Base-by-base conservation (phyloP, 2,797 vertebrate species). In the Phalloptychus januarius region DNA sequence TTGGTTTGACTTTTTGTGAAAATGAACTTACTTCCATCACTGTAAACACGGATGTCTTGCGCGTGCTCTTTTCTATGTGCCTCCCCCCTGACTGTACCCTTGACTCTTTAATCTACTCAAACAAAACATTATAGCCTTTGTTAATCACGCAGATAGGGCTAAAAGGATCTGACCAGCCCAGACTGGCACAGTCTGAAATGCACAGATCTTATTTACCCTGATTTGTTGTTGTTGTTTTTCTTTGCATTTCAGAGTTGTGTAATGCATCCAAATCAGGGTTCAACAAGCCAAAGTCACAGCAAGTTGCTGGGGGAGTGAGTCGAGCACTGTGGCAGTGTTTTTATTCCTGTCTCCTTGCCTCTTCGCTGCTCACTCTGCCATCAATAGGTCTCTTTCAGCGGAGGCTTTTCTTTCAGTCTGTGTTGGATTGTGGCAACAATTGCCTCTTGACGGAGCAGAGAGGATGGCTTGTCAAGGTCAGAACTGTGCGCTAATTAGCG, bases 21-120 rank as follows among this genome's bases (percentile, higher is more conserved):
- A 95, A 94, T 94, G 92, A 84, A 95, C 94, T 95, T 94, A 94
- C 88, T 7, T 36, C 36, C 76, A 87, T 87, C 94, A 94, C 93
- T 84, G 77, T 78, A 90, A 90, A 91, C 90, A 92, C 88, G 90
- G 87, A 92, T 83, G 42, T 90, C 92, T 92, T 86, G 79, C 82
- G 85, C 89, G 80, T 86, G 87, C 83, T 87, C 83, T 80, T 44
- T 12, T 75, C 28, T 3, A 4, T 45, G 40, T 33, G 7, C 84
- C 80, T 83, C 44, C 77, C 45, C 81, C 48, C 75, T 83, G 87
- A 77, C 79, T 78, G 85, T 81, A 87, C 80, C 72, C 75, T 85
- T 79, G 86, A 90, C 85, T 90, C 90, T 91, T 87, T 93, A 91
- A 94, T 95, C 92, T 95, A 95, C 94, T 94, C 90, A 89, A 90